A percentile compares a stretch with the other conserved stretches of the same genome.
Conservation (phyloP, 2,888 invertebrate genomes). For the Thera obeliscata region DNA sequence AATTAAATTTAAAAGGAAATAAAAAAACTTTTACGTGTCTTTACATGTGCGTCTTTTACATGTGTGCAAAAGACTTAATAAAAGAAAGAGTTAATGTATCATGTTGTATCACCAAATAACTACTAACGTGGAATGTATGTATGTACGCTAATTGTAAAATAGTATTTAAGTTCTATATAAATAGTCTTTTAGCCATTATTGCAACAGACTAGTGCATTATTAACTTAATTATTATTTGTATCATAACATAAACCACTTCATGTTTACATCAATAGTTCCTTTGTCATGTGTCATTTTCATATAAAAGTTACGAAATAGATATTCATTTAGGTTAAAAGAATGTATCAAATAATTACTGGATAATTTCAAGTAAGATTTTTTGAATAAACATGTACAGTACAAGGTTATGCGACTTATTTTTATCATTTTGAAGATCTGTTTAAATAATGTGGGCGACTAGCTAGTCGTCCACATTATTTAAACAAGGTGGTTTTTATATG, state of each 20-base stretch:
- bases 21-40: too few species aligned
- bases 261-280: slow-evolving; percentile 83
- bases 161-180: slow-evolving; percentile 48
- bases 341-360: slow-evolving; percentile 76
- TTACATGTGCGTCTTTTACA: neutral
- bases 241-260: slow-evolving; percentile 62
- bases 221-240: slow-evolving; percentile 21
- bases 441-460: neutral
- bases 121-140: slow-evolving; percentile 58
- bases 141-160: slow-evolving; percentile 61
- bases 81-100: slow-evolving; percentile 47
- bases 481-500: too few species aligned
- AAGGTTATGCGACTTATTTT: slow-evolving; percentile 52
- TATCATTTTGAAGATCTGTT: neutral
- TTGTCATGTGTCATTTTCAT: slow-evolving; percentile 83
- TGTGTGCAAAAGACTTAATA: slow-evolving; percentile 1
- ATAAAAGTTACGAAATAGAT: slow-evolving; percentile 73
- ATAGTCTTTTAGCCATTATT: slow-evolving; percentile 69
- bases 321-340: slow-evolving; percentile 61
- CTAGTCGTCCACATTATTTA: too few species aligned
- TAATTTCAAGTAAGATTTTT: slow-evolving; percentile 82
- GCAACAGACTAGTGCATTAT: slow-evolving; percentile 61
- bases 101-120: slow-evolving; percentile 70
- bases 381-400: slow-evolving; percentile 75
- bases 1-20: neutral